Percentiles rank a stretch among this genome's conserved stretches.
These are phyloP conservation scores for Thalassoma bifasciatum DNA, from an alignment of 2,113 vertebrate species.

Conservation along the genomic window DNA sequence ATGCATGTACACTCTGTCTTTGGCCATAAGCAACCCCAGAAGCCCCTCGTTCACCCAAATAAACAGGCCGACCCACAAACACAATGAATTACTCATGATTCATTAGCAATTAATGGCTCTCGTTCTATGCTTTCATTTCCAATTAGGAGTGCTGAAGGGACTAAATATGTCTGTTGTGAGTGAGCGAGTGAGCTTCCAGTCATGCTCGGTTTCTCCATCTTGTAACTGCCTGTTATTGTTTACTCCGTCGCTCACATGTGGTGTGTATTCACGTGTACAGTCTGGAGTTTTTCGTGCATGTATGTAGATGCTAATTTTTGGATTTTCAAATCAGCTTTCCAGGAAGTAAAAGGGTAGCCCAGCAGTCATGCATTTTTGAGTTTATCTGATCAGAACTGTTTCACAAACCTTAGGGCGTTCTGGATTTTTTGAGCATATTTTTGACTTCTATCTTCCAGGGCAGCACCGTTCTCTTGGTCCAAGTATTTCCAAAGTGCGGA, in stretches of 20 bases:
- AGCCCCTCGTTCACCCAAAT: constrained; percentile 78
- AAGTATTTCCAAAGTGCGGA: constrained; percentile 93
- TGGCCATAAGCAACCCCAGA: constrained; percentile 76
- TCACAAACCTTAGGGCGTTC: neutral
- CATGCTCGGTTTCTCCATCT: constrained; percentile 65
- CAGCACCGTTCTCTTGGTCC: constrained; percentile 93
- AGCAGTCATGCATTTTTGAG: neutral
- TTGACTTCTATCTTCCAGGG: constrained; percentile 77
- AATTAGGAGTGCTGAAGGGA: constrained; percentile 80
- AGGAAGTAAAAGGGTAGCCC: constrained; percentile 10
- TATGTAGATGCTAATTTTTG: constrained; percentile 30
- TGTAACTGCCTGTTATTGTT: constrained; percentile 65
- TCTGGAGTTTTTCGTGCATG: constrained; percentile 12
- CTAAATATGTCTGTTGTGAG: constrained; percentile 77
- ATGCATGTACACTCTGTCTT: constrained; percentile 77
- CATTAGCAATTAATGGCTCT: constrained; percentile 85
- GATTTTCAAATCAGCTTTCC: constrained; percentile 20
- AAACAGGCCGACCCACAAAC: constrained; percentile 83
- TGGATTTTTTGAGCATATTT: neutral
- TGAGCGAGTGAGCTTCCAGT: constrained; percentile 68
- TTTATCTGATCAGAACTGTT: neutral
- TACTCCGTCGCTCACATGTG: constrained; percentile 42
- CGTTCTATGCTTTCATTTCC: constrained; percentile 83
- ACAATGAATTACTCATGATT: constrained; percentile 87
- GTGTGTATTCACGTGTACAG: constrained; percentile 19